Evolutionary conservation across 2,888 invertebrate genomes (phyloP).

Genomic region (Andrena hattorfiana): DNA sequence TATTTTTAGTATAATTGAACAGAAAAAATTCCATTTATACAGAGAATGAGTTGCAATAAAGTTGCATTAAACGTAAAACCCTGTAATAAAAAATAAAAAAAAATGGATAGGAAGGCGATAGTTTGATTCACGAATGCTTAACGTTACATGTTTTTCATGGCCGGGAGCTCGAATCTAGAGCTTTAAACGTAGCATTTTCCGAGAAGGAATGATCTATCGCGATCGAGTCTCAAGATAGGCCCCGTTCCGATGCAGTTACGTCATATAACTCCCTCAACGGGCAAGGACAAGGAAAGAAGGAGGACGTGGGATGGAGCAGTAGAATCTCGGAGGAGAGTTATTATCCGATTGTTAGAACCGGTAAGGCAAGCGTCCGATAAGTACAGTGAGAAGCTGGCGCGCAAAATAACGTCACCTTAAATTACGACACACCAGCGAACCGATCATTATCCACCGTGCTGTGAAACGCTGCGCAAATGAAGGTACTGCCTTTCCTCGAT

Average conservation of each 20-base stretch:
- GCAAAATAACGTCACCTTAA: constrained; percentile 55
- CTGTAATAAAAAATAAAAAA: too few species aligned
- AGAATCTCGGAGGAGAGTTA: constrained; percentile 51
- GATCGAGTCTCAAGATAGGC: constrained; percentile 31
- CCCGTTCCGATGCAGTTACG: constrained; percentile 34
- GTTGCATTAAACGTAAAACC: too few species aligned
- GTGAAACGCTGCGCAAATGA: constrained; percentile 23
- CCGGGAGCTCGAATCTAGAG: background rate
- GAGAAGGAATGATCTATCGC: constrained; percentile 13
- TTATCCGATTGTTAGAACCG: constrained; percentile 56
- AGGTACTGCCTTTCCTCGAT: constrained; percentile 10
- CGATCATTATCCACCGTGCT: constrained; percentile 54
- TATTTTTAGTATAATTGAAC: too few species aligned
- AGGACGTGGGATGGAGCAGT: constrained; percentile 35
- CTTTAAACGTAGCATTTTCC: background rate
- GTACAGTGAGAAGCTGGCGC: constrained; percentile 31
- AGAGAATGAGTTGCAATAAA: too few species aligned
- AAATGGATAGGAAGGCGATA: too few species aligned
- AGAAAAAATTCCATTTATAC: too few species aligned
- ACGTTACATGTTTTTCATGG: background rate
- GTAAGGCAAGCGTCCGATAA: constrained; percentile 43
- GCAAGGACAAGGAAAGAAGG: constrained; percentile 49
- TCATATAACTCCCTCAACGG: constrained; percentile 35
- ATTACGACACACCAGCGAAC: constrained; percentile 53
- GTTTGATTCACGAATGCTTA: too few species aligned